phyloP scores from a whole-genome alignment of 1,140 invertebrate species.

The Popillia japonica region DNA sequence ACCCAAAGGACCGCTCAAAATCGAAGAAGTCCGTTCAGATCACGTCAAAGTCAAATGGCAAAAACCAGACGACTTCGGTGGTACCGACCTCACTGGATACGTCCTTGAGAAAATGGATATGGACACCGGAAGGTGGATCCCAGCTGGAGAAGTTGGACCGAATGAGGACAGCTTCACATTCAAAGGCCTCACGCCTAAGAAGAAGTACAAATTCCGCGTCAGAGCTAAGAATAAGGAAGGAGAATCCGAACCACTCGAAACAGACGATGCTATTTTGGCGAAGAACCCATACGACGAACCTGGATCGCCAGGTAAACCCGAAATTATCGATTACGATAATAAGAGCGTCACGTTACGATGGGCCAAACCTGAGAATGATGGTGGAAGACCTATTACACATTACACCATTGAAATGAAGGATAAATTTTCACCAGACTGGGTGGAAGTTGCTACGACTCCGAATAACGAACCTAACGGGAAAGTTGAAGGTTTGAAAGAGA shows the following conservation, averaged over 20 bases:
- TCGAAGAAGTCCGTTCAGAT: constrained; percentile 87
- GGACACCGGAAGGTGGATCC: constrained; percentile 91
- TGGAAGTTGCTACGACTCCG: constrained; percentile 83
- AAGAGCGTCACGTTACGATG: constrained; percentile 89
- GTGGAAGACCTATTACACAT: constrained; percentile 93
- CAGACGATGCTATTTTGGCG: constrained; percentile 85
- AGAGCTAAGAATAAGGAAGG: constrained; percentile 99
- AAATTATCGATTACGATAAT: constrained; percentile 94
- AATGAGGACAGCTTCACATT: constrained; percentile 84
- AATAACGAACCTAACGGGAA: constrained; percentile 80
- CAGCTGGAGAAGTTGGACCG: constrained; percentile 88
- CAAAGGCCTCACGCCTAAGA: constrained; percentile 93
- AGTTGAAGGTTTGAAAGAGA: constrained; percentile 90
- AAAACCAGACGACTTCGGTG: constrained; percentile 92
- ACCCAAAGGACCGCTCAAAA: constrained; percentile 85
- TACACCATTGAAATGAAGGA: constrained; percentile 97
- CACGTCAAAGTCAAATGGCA: constrained; percentile 96
- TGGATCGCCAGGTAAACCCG: constrained; percentile 87
- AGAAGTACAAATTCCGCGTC: constrained; percentile 98
- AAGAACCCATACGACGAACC: constrained; percentile 97
- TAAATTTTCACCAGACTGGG: constrained; percentile 90
- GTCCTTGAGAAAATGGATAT: constrained; percentile 97
- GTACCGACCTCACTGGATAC: constrained; percentile 93
- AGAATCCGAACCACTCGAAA: constrained; percentile 94
- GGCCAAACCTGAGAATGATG: constrained; percentile 88